Evolutionary conservation across 2,113 vertebrate genomes (phyloP).

Genomic region (Prionailurus bengalensis): DNA sequence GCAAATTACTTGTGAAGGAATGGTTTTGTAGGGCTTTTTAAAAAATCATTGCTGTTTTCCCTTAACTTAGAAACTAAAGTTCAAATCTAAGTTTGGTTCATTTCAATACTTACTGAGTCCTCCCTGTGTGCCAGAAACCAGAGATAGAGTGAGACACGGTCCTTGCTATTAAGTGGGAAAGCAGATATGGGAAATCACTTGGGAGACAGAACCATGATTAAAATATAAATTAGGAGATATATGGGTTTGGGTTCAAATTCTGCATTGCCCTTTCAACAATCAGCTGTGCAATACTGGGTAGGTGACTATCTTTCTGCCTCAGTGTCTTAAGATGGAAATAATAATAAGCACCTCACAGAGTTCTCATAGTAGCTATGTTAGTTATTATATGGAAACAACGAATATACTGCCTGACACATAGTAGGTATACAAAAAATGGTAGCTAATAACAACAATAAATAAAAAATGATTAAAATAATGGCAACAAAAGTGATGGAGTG

Average conservation of each 20-base stretch:
- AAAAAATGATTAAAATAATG: not conserved
- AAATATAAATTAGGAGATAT: not conserved
- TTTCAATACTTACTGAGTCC: not conserved
- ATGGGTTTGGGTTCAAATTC: not conserved
- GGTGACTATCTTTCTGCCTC: not conserved
- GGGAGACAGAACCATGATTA: not conserved
- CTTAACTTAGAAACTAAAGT: not conserved
- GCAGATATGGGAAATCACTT: not conserved
- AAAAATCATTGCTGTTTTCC: not conserved
- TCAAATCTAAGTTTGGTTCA: constrained; percentile 35
- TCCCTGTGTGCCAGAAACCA: not conserved
- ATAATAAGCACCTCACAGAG: not conserved
- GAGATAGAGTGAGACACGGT: not conserved
- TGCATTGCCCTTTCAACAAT: not conserved
- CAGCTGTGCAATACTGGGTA: not conserved
- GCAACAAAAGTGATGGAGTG: not conserved
- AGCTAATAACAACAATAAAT: not conserved
- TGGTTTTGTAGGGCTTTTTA: not conserved
- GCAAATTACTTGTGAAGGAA: constrained; percentile 7
- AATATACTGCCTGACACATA: not conserved
- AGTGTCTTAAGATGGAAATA: not conserved
- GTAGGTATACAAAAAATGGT: not conserved
- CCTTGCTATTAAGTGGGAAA: not conserved
- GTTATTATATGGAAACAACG: not conserved
- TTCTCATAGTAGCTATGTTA: not conserved